Percentiles rank a stretch among this genome's conserved stretches.
Conservation (phyloP, 1,140 invertebrate genomes). For the Cherax destructor region DNA sequence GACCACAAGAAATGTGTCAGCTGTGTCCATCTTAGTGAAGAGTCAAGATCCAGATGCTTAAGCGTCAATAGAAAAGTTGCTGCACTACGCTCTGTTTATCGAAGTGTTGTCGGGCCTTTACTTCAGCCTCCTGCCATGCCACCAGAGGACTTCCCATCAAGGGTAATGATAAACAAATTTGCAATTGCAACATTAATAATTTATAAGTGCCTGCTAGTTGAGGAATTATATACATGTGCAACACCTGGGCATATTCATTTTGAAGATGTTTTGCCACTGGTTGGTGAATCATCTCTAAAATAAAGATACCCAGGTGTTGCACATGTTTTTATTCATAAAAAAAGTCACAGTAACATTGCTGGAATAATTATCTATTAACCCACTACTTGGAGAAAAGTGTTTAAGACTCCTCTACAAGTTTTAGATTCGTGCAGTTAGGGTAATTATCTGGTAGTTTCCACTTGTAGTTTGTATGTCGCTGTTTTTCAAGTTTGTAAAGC, state of each 20-base stretch:
- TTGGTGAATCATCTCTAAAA: too few species aligned
- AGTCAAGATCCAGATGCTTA: conserved; percentile 35
- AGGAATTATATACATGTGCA: too few species aligned
- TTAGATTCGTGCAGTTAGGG: too few species aligned
- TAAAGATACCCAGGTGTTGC: too few species aligned
- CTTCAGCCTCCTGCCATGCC: conserved; percentile 59
- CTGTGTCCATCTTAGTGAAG: conserved; percentile 66
- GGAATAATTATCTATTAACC: too few species aligned
- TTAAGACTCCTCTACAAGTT: too few species aligned
- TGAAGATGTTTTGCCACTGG: background rate
- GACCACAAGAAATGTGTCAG: conserved; percentile 65
- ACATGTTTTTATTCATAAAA: background rate
- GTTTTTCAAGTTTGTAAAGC: background rate
- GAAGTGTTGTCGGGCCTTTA: conserved; percentile 47
- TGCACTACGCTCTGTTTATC: conserved; percentile 48
- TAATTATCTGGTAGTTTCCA: background rate
- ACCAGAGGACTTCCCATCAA: conserved; percentile 60
- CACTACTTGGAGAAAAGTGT: too few species aligned
- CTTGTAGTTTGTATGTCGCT: background rate
- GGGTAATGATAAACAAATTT: background rate
- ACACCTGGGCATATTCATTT: too few species aligned
- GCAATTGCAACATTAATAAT: background rate
- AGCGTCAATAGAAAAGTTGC: conserved; percentile 35
- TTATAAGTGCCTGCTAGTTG: background rate
- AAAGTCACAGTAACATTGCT: too few species aligned